Evolutionary conservation across 1,140 invertebrate genomes (phyloP).

Genomic region (Trachymyrmex septentrionalis): DNA sequence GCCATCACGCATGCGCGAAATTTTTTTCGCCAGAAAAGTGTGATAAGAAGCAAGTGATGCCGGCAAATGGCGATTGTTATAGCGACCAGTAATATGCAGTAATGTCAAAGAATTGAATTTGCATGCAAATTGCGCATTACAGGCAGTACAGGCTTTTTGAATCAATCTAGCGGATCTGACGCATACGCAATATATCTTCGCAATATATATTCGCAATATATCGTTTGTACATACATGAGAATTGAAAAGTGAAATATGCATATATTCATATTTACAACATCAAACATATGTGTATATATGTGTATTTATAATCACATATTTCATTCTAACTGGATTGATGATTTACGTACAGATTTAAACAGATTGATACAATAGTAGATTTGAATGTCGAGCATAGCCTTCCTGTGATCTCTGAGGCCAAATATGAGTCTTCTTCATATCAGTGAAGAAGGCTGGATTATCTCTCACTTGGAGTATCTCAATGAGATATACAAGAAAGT

Average conservation of each 20-base stretch:
- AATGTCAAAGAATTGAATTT: not conserved
- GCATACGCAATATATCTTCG: not conserved
- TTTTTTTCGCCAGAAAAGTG: not conserved
- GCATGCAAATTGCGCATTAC: slow-evolving; percentile 6
- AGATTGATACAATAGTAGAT: not conserved
- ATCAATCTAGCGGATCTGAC: not conserved
- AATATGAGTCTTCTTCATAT: slow-evolving; percentile 78
- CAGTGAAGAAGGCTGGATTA: slow-evolving; percentile 79
- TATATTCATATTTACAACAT: no score
- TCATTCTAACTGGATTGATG: not conserved
- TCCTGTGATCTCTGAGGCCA: not conserved
- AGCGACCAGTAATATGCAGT: not conserved
- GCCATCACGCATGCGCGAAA: not conserved
- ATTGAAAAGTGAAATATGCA: not conserved
- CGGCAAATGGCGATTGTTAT: slow-evolving; percentile 17
- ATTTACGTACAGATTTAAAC: not conserved
- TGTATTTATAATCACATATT: not conserved
- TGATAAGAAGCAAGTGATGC: not conserved
- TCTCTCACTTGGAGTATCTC: slow-evolving; percentile 80
- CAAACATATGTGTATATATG: not conserved
- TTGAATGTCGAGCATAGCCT: not conserved
- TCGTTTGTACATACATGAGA: not conserved
- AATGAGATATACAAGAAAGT: slow-evolving; percentile 77
- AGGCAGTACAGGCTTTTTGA: not conserved
- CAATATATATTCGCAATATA: not conserved